Evolutionary conservation across 2,797 vertebrate species (phyloP).

Genomic region (Carcharodon carcharias): DNA sequence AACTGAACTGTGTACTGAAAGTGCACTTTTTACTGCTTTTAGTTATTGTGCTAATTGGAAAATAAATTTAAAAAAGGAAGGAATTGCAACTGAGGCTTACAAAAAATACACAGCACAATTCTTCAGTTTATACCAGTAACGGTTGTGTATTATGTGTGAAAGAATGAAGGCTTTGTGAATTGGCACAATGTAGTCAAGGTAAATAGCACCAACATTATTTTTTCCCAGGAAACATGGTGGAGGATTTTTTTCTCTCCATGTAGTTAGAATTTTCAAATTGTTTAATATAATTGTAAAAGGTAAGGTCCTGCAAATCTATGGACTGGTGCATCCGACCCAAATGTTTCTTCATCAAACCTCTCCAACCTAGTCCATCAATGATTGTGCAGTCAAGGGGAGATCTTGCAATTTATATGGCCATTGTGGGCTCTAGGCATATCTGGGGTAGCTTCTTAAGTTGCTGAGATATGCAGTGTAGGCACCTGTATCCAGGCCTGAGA

Average conservation of each 20-base stretch:
- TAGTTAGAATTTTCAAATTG: neutral
- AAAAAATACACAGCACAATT: neutral
- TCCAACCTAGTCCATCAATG: neutral
- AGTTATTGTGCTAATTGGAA: neutral
- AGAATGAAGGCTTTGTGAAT: neutral
- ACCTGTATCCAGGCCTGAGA: neutral
- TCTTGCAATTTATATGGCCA: neutral
- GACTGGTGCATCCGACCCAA: neutral
- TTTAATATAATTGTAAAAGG: neutral
- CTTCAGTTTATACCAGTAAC: neutral
- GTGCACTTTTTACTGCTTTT: conserved; percentile 15
- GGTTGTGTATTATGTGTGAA: neutral
- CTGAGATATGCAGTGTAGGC: neutral
- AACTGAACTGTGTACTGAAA: neutral
- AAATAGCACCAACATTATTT: neutral
- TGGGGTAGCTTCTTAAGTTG: neutral
- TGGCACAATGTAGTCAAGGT: neutral
- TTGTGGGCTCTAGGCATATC: neutral
- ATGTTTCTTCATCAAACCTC: neutral
- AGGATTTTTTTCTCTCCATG: neutral
- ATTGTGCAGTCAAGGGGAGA: neutral
- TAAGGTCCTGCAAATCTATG: neutral
- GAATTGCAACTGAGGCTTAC: neutral
- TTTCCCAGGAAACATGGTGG: neutral
- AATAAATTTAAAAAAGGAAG: neutral